Evolutionary conservation across 2,797 vertebrate genomes (phyloP).

Genomic region (Pelochelys cantorii): DNA sequence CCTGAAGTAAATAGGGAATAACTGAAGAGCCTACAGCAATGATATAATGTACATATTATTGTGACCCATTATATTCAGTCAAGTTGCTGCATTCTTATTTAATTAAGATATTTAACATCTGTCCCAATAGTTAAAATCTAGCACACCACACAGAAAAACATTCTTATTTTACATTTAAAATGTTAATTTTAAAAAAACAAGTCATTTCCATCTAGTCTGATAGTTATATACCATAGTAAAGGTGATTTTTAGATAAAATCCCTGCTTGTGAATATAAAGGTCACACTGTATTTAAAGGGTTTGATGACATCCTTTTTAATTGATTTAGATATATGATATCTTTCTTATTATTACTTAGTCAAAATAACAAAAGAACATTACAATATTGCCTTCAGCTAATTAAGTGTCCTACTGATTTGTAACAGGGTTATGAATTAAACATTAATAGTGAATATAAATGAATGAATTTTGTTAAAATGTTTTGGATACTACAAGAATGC

Average conservation of each 20-base stretch:
- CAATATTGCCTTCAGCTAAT: not conserved
- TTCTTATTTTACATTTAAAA: not conserved
- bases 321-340: conserved; percentile 6
- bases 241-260: too few relatives aligned
- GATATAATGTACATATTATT: not conserved
- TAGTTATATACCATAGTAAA: not conserved
- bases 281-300: conserved; percentile 5
- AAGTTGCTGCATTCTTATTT: not conserved
- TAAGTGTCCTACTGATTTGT: not conserved
- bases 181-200: conserved; percentile 26
- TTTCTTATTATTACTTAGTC: conserved; percentile 23
- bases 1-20: too few relatives aligned
- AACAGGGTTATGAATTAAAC: not conserved
- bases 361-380: conserved; percentile 26
- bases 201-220: not conserved
- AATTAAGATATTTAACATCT: not conserved
- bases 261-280: not conserved
- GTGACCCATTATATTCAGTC: not conserved
- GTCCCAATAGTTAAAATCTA: not conserved
- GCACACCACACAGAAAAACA: not conserved
- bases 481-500: not conserved
- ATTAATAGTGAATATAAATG: not conserved
- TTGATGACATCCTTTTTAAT: conserved; percentile 24
- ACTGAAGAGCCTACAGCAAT: not conserved
- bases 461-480: not conserved